These are phyloP conservation scores for Eumaeus atala DNA, from an alignment of 1,140 invertebrate genomes.

Conservation along the genomic window DNA sequence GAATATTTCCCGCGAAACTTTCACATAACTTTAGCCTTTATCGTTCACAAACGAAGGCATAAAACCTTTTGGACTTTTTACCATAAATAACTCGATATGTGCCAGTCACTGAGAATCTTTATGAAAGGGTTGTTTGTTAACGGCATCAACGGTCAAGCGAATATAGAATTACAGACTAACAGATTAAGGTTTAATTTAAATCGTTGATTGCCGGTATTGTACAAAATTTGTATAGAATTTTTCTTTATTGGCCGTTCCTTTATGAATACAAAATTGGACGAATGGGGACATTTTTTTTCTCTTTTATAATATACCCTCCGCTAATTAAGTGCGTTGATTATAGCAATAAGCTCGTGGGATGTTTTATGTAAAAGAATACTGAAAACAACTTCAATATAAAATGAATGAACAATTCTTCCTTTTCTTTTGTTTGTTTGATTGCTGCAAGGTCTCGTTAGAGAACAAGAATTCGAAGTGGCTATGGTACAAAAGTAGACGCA, in stretches of 20 bases:
- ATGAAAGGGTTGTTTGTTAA: constrained; percentile 16
- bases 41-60: neutral
- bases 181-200: neutral
- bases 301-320: constrained; percentile 11
- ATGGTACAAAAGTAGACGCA: neutral
- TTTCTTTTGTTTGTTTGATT: neutral
- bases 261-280: constrained; percentile 8
- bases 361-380: constrained; percentile 8
- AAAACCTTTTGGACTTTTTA: constrained; percentile 4
- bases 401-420: constrained; percentile 1
- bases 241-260: constrained; percentile 10
- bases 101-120: constrained; percentile 15
- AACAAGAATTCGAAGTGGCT: neutral
- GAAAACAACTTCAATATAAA: constrained; percentile 5
- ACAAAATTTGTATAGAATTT: constrained; percentile 10
- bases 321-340: constrained; percentile 11
- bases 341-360: constrained; percentile 9
- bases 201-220: neutral
- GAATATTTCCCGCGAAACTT: neutral
- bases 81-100: constrained; percentile 13
- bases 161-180: neutral
- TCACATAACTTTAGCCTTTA: constrained; percentile 1
- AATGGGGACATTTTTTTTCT: constrained; percentile 9
- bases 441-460: neutral
- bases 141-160: neutral